These are phyloP conservation scores for Toxotes lorentzi DNA, from an alignment of 2,797 vertebrate species.

Conservation along the genomic window DNA sequence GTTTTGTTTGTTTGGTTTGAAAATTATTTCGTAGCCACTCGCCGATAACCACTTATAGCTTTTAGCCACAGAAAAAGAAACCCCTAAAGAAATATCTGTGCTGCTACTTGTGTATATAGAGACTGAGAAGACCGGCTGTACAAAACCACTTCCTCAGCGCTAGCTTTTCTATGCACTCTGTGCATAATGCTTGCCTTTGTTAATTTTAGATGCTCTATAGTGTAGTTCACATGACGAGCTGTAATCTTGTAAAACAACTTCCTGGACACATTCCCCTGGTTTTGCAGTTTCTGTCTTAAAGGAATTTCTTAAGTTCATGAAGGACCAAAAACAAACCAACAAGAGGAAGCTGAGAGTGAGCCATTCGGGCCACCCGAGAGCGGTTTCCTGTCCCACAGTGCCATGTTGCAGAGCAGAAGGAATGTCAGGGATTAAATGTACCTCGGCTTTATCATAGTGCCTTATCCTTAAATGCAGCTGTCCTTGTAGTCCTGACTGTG, in stretches of 20 bases:
- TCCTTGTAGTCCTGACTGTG: constrained; percentile 75
- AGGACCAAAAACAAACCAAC: constrained; percentile 84
- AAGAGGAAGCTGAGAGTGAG: constrained; percentile 85
- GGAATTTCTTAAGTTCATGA: constrained; percentile 66
- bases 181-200: constrained; percentile 75
- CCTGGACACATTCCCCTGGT: constrained; percentile 49
- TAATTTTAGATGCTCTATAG: constrained; percentile 66
- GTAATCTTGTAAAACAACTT: constrained; percentile 54
- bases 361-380: constrained; percentile 59
- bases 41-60: constrained; percentile 52
- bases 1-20: constrained; percentile 41
- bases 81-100: constrained; percentile 57
- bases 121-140: constrained; percentile 61
- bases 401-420: constrained; percentile 93
- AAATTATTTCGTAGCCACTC: constrained; percentile 46
- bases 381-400: constrained; percentile 91
- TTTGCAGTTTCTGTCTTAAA: constrained; percentile 64
- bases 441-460: constrained; percentile 99
- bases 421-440: constrained; percentile 99
- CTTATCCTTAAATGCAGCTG: constrained; percentile 92
- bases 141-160: constrained; percentile 53
- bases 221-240: constrained; percentile 55
- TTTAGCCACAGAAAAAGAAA: constrained; percentile 61
- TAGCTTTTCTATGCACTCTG: constrained; percentile 73
- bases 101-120: constrained; percentile 77